Base-by-base conservation (phyloP, 1,140 invertebrate genomes). In the Drosophila ohnishii region DNA sequence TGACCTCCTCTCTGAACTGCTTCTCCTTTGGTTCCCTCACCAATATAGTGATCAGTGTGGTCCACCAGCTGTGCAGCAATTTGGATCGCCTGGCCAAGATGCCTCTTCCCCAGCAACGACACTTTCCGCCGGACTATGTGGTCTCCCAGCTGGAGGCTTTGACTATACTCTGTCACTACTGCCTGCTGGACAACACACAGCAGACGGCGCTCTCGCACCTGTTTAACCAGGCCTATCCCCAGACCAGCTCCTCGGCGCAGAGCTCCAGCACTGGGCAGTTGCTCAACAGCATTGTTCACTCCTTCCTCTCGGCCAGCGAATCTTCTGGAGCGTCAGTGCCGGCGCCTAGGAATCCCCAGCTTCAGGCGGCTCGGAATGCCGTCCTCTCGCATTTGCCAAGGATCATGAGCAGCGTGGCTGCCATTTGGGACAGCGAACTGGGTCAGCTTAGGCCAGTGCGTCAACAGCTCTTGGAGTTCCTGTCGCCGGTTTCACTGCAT, bases 401-500 rank as follows among this genome's bases (percentile, higher is more conserved):
- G 66, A 96, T 97, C 82, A 95, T 98, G 74, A 95, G 95, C 5
- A 96, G 96, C 72, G 93, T 97, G 25, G 94, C 96, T 2, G 94
- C 95, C 51, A 92, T 97, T n/a, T 98, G 97, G 97, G 95, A 95
- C 88, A 95, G 95, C 32, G 93, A 91, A 16, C 75, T 93, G 59
- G 92, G 92, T 7, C 91, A 91, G 69, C 62, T 93, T 48, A 91
- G 93, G 6, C 87, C 89, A 13, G 91, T 93, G 96, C 95, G 95
- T 60, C 95, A 96, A 77, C 95, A 97, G 73, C 93, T 98, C 30
- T 90, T 98, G 56, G 96, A 97, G 88, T 95, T 98, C 61, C 90
- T 98, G 0, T 97, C 96, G 85, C 97, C 97, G 2, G 95, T 98
- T 48, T 96, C 97, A 14, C 94, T 97, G 42, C 95, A 97, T 89